These are phyloP conservation scores for Spheniscus mendiculus DNA, from an alignment of 2,113 vertebrate species.

Conservation along the genomic window DNA sequence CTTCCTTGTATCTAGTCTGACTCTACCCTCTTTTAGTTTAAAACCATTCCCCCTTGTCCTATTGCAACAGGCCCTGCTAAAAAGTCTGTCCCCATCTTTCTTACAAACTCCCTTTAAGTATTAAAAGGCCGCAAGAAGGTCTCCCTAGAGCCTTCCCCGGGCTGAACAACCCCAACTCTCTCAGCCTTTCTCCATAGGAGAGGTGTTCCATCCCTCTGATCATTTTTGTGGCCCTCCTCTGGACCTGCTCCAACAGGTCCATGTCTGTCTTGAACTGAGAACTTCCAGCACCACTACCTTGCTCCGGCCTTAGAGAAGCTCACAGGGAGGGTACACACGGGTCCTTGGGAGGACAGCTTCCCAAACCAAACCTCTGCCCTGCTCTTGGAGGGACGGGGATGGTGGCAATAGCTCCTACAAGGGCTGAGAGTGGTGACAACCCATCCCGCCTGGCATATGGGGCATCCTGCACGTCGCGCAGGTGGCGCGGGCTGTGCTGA, in stretches of 20 bases:
- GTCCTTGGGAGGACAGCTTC: not conserved
- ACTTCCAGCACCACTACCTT: not conserved
- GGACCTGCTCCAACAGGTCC: not conserved
- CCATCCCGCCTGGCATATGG: fast-evolving
- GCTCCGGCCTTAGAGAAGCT: not conserved
- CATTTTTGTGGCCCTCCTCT: fast-evolving
- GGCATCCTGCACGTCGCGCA: fast-evolving
- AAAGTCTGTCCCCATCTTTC: too few relatives aligned
- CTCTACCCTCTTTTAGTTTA: too few relatives aligned
- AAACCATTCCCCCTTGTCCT: too few relatives aligned
- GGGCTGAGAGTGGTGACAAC: not conserved
- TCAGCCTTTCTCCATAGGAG: not conserved
- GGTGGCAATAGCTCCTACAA: not conserved
- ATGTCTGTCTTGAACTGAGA: not conserved
- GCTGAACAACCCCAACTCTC: not conserved
- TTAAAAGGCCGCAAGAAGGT: too few relatives aligned
- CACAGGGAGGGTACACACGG: fast-evolving
- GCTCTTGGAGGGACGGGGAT: too few relatives aligned
- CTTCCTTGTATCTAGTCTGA: not conserved
- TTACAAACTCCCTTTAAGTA: too few relatives aligned
- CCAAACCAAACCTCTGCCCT: not conserved
- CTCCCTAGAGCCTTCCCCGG: too few relatives aligned
- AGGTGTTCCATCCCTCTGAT: not conserved
- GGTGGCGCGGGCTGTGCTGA: not conserved
- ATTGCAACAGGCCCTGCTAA: too few relatives aligned